phyloP scores from a whole-genome alignment of 2,797 vertebrate genomes.

The Anas georgica region DNA sequence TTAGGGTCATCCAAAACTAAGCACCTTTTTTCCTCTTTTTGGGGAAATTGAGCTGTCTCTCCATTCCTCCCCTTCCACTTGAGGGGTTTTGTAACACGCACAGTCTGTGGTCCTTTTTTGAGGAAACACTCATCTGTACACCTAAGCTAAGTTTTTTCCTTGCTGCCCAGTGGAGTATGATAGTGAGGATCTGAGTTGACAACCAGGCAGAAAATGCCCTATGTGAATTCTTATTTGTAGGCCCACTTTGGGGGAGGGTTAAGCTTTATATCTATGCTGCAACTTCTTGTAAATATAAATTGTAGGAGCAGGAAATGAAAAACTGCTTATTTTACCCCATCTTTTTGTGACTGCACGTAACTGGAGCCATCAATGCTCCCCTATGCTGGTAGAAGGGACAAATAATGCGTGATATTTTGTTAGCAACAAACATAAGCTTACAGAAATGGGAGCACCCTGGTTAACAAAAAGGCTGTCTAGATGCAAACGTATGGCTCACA shows the following conservation, averaged over 20 bases:
- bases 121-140: not conserved
- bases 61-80: not conserved
- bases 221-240: not conserved
- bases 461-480: not conserved
- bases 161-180: not conserved
- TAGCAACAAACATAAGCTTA: not conserved
- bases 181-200: fast-evolving
- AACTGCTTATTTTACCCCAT: not conserved
- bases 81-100: not conserved
- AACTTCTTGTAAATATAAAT: not conserved
- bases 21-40: not conserved
- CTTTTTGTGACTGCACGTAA: not conserved
- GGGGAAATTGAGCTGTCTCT: not conserved
- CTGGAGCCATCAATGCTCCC: not conserved
- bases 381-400: not conserved
- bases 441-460: not conserved
- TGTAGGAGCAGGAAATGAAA: not conserved
- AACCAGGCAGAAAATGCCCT: not conserved
- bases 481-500: not conserved
- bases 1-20: not conserved
- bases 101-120: not conserved
- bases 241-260: not conserved
- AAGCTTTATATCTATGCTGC: not conserved
- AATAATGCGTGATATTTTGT: not conserved
- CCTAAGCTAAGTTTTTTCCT: not conserved